Base-by-base conservation (phyloP, 2,797 vertebrate genomes). In the Trichosurus vulpecula region DNA sequence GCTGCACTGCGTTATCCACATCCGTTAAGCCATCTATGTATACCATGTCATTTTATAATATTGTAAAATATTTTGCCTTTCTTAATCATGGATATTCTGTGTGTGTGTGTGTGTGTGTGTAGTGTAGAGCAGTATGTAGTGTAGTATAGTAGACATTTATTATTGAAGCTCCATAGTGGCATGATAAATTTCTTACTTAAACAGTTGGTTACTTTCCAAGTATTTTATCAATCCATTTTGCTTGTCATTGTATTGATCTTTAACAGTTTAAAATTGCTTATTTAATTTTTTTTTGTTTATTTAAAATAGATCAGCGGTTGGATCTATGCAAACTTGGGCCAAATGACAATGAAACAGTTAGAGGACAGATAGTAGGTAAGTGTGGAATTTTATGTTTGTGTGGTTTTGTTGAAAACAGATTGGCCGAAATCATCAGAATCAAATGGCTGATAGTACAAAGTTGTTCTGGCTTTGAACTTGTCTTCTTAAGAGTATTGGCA, bases 351-450 rank as follows among this genome's bases (percentile, higher is more conserved):
- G 99, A 99, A 97, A 99, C 99, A 96, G 99, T 99, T 98, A 99
- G 99, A 99, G 99, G 99, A 97, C 99, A 99, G 98, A 99, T 99
- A 98, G 99, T 99, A 93, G 99, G 99, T 99, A 99, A 99, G 99
- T 98, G 96, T 96, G 92, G 30, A 74, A 1, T 96, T 98, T 95
- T 96, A 97, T 95, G 51, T 90, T 90, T 95, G 56, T 27, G 1
- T 94, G 91, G 31, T 57, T 61, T 96, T 31, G 91, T 95, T 97
- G 35, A 97, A 90, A 81, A 81, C 22, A 81, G 74, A 81, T 81
- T 47, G 74, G 22, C 41, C 47, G n/a, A 81, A 81, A 3, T 81
- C 19, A 47, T 81, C 41, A 27, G 22, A 47, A 25, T 87, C 3
- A 12, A 51, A 51, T 87, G 41, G 31, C 25, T 47, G 22, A 47